Base-by-base conservation (phyloP, 2,797 vertebrate genomes). In the Tangara arthus region DNA sequence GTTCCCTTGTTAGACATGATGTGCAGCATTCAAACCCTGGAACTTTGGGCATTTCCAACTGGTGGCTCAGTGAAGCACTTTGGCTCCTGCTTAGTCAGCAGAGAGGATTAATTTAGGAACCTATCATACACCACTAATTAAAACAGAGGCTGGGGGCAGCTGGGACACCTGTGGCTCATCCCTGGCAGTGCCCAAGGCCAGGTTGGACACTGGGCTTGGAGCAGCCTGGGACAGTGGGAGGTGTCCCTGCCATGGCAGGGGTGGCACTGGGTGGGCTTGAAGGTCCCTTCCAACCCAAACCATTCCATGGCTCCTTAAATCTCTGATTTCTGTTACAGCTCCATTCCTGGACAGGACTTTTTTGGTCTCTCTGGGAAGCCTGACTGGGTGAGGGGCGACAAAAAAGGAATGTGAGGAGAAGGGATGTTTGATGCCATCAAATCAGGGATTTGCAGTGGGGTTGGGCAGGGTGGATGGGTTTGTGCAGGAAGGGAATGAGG, bases 71-170 rank as follows among this genome's bases (percentile, higher is more conserved):
- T n/a, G 84, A 75, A 86, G 72, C 39, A 11, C 50, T 86, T 89
- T 86, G 94, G 82, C 93, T 94, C n/a, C 71, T 46, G 44, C 20
- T 55, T 65, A 55, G 65, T 61, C 42, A 44, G 72, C 55, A 30
- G 72, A 82, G 69, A 78, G 60, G 84, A 75, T 87, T 92, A 89
- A 91, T 92, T 92, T 91, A 90, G 89, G 89, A 81, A 94, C 65
- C 49, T 55, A 24, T 81, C 85, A 64, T 32, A 21, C 46, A 50
- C 30, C 50, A 57, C 47, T 90, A 76, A 93, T 91, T 90, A 68
- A 88, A 87, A 9, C 65, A 68, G 82, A 87, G 50, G 49, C 65
- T 81, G 63, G 5, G 27, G 34, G 37, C 39, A 50, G 28, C 16
- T 10, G 53, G 53, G 66, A 47, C 20, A 57, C 27, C n/a, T 77